A percentile compares a stretch with the other conserved stretches of the same genome.
These are phyloP conservation scores for Polydesmus complanatus DNA, from an alignment of 2,888 invertebrate species.

Conservation along the genomic window DNA sequence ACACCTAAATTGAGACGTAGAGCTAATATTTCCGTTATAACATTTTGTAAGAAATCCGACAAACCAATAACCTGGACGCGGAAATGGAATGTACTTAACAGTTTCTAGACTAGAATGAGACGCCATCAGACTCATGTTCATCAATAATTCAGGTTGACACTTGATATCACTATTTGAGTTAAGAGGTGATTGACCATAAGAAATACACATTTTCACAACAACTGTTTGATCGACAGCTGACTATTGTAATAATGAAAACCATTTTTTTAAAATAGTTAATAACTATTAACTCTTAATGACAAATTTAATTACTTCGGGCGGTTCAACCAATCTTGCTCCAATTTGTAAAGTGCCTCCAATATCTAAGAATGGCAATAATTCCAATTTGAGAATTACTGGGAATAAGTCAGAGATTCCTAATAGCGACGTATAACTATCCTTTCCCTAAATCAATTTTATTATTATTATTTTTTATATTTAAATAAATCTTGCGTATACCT, in stretches of 20 bases:
- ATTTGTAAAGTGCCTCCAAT: conserved; percentile 38
- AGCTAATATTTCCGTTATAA: conserved; percentile 23
- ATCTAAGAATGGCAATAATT: conserved; percentile 35
- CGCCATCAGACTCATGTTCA: conserved; percentile 3
- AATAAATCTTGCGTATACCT: conserved; percentile 26
- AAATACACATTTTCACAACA: conserved; percentile 30
- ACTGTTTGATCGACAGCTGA: conserved; percentile 21
- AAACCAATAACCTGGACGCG: conserved; percentile 37
- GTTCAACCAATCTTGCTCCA: conserved; percentile 31
- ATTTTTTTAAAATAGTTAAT: not conserved
- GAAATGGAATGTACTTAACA: conserved; percentile 33
- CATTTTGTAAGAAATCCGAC: conserved; percentile 34
- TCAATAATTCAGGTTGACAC: conserved; percentile 3
- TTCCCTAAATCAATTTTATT: conserved; percentile 27
- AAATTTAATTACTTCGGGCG: conserved; percentile 18
- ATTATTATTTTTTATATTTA: conserved; percentile 7
- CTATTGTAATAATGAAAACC: not conserved
- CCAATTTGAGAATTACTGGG: conserved; percentile 33
- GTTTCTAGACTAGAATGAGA: conserved; percentile 18
- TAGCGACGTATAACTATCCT: conserved; percentile 37
- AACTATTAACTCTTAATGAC: not conserved
- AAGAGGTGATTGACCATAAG: conserved; percentile 22
- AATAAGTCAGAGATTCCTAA: conserved; percentile 31
- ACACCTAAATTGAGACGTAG: not conserved
- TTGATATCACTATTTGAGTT: conserved; percentile 2